These are phyloP conservation scores for Porites divaricata DNA, from an alignment of 92 coral and sea anemone species.

Conservation along the genomic window DNA sequence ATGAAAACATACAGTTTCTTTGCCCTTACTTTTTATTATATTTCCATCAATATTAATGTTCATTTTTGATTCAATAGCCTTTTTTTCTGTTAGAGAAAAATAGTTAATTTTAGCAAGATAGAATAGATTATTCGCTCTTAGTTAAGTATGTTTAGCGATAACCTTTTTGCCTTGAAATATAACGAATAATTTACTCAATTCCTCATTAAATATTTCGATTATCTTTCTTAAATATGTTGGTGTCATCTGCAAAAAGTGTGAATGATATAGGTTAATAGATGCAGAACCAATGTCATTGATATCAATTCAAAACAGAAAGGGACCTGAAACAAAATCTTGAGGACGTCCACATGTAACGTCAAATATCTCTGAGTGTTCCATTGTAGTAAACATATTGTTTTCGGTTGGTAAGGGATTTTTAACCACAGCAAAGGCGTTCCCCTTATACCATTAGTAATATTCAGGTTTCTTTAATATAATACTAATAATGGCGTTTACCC, in stretches of 20 bases:
- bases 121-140: not conserved
- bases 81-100: too few species aligned
- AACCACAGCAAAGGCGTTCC: too few species aligned
- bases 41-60: not conserved
- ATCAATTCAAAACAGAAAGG: too few species aligned
- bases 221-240: not conserved
- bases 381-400: too few species aligned
- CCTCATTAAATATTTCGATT: not conserved
- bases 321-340: not conserved
- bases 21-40: not conserved
- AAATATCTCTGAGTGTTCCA: not conserved
- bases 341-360: not conserved
- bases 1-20: too few species aligned
- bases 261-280: not conserved
- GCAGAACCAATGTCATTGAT: not conserved
- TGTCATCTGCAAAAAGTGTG: conserved; percentile 4
- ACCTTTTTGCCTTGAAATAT: not conserved
- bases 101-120: not conserved
- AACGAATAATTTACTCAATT: not conserved
- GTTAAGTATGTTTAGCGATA: too few species aligned
- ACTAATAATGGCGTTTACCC: too few species aligned
- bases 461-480: too few species aligned
- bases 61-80: not conserved
- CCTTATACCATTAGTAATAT: too few species aligned
- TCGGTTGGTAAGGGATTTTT: too few species aligned